Conservation (phyloP, 2,888 invertebrate genomes). For the Digitonthophagus gazella region DNA sequence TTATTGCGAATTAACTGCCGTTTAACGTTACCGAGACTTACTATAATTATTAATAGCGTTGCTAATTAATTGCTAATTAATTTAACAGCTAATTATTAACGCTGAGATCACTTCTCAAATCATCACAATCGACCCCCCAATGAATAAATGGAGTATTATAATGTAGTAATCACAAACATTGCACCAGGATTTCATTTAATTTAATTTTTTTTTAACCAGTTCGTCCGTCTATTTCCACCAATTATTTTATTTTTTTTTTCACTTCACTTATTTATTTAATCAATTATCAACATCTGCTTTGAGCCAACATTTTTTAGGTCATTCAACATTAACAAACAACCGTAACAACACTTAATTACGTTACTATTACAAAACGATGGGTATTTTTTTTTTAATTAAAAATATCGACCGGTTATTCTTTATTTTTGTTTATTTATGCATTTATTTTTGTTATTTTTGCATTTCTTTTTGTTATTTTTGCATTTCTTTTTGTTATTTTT, state of each 20-base stretch:
- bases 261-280: background rate
- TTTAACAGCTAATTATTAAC: background rate
- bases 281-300: background rate
- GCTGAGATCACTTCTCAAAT: slow-evolving; percentile 11
- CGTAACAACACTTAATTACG: slow-evolving; percentile 20
- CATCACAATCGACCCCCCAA: background rate
- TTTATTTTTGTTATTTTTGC: background rate
- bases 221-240: background rate
- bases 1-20: too few species aligned
- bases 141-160: background rate
- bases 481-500: too few species aligned
- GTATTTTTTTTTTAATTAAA: slow-evolving; percentile 18
- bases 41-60: background rate
- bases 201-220: background rate
- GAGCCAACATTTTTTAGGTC: slow-evolving; percentile 18
- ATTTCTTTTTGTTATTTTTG: slow-evolving; percentile 21
- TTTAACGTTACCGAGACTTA: background rate
- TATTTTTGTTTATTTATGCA: background rate
- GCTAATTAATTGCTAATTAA: background rate
- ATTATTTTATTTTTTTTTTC: slow-evolving; percentile 16
- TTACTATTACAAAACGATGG: slow-evolving; percentile 16
- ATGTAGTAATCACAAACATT: slow-evolving; percentile 9
- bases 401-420: slow-evolving; percentile 15
- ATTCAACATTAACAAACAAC: slow-evolving; percentile 22
- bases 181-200: background rate